Base-by-base conservation (phyloP, 2,888 invertebrate genomes). In the Serripes groenlandicus region DNA sequence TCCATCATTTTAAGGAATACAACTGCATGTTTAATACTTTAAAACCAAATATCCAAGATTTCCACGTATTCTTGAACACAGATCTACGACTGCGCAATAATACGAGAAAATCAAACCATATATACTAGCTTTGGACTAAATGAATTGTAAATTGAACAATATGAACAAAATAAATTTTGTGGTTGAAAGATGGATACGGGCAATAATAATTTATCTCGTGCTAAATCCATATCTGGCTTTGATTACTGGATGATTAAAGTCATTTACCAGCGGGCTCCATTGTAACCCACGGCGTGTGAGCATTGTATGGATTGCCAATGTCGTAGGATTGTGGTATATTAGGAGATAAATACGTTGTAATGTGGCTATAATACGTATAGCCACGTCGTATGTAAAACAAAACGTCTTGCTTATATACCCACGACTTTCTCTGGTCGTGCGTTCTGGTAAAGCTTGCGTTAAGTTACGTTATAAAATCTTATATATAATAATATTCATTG, bases 131-230 rank as follows among this genome's bases (percentile, higher is more conserved):
- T 66, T 26, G 15, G 32, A 42, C 32, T 68, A 81, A 81, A 81
- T 78, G 69, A 81, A 81, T 62, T 81, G 77, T 70, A 64, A 70
- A 78, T 69, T 62, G 68, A 78, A 71, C 81, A 77, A 56, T 74
- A 52, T 64, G 54, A 69, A 71, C 70, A 75, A 74, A 70, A 82
- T 71, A 82, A 82, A 82, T 82, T 75, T 82, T 71, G 70, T 66
- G 78, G 75, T 75, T 62, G 75, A 75, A 60, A 80, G 78, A 82
- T 82, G 79, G 82, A 82, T 80, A 78, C 69, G 68, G 82, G 79
- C 75, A 82, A 85, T 85, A 77, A 80, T 79, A 80, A 82, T 85
- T 85, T 85, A 85, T 85, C 80, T 85, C 77, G 35, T 70, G 52
- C 74, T 74, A 68, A 68, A 69, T 52, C 56, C 68, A 60, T 62